Evolutionary conservation across 2,888 invertebrate genomes (phyloP), one percentile per base, ranked within the genome.

Genomic region (Griposia aprilina): DNA sequence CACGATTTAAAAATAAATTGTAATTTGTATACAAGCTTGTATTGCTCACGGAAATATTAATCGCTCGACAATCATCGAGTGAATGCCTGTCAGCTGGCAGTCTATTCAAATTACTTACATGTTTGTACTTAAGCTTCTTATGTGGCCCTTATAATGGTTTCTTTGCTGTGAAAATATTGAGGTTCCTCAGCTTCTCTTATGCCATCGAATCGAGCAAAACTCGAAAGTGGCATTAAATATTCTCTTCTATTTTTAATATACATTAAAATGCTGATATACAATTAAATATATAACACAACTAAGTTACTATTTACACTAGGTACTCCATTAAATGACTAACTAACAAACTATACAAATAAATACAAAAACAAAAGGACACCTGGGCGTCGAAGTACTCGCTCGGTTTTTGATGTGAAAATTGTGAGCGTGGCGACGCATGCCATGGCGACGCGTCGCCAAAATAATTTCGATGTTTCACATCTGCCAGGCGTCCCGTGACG

Each of bases 31-130:
- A 30, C 26, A 26, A 62, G 15, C 11, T 48, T 45, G 13, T 17
- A 36, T 17, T 62, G 1, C 30, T 69, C 23, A 36, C 7, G 57
- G 52, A 59, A 59, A 76, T 82, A 74, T 76, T 73, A 83, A 74
- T 77, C 26, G 36, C 41, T 74, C 82, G 52, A 85, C 70, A 63
- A 82, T 77, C 82, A 82, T 77, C 23, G 6, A 20, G 4, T 70
- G 36, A 77, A 81, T 63, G 48, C 36, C 48, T 74, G 62, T 66
- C 73, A 63, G 62, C 48, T 13, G 11, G 36, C 48, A 69, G 69
- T 41, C 36, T 45, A 65, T 45, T 57, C 55, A 57, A 57, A 70
- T 50, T 41, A 69, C 13, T 69, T 11, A 67, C 57, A 55, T 66
- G 36, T 73, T 81, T 72, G 26, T 50, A n/a, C n/a, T n/a, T n/a